These are phyloP conservation scores for Urocolius indicus DNA, from an alignment of 2,113 vertebrate genomes.

Conservation along the genomic window DNA sequence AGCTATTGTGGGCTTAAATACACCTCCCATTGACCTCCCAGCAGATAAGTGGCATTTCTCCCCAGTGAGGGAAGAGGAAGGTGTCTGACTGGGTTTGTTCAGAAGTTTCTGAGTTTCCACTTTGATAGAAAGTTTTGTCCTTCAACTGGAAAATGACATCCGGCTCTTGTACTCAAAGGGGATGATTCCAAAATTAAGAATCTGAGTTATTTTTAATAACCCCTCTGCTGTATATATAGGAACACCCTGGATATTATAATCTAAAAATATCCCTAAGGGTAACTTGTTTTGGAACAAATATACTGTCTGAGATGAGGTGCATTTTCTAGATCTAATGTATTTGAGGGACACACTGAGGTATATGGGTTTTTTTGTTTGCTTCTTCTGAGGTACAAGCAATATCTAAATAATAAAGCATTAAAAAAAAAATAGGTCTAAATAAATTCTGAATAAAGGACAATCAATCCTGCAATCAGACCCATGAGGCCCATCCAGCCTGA, in stretches of 20 bases:
- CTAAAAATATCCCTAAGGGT: conserved; percentile 9
- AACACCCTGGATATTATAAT: conserved; percentile 9
- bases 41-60: background rate
- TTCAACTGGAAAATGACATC: background rate
- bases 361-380: background rate
- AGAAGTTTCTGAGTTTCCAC: background rate
- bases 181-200: conserved; percentile 15
- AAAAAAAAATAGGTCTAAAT: background rate
- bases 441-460: conserved; percentile 19
- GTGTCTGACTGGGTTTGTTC: background rate
- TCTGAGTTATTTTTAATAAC: conserved; percentile 52
- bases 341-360: background rate
- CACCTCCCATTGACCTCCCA: background rate
- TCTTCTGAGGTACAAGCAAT: background rate
- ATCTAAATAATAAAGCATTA: background rate
- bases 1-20: background rate
- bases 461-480: background rate
- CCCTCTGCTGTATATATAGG: conserved; percentile 18
- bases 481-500: background rate
- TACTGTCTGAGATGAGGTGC: background rate
- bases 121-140: background rate
- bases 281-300: conserved; percentile 30
- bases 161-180: background rate
- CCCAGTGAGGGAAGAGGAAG: background rate
- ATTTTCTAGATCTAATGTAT: background rate